Percentiles rank a stretch among this genome's conserved stretches.
These are phyloP conservation scores for Arctia plantaginis DNA, from an alignment of 2,888 invertebrate species.

Conservation along the genomic window DNA sequence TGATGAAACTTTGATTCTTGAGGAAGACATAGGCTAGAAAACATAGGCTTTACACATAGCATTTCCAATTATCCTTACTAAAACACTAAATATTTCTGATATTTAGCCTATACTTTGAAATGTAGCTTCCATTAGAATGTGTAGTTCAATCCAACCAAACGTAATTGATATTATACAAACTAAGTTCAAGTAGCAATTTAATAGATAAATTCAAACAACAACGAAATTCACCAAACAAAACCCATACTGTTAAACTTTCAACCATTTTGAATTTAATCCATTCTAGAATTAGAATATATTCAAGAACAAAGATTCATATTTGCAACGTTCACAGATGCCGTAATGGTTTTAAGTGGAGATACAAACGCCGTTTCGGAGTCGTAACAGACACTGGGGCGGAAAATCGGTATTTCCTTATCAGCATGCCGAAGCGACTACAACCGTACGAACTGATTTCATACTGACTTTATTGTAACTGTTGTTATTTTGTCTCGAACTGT, in stretches of 20 bases:
- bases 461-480: constrained; percentile 14
- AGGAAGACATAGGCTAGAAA: no score
- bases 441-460: constrained; percentile 21
- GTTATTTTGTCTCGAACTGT: constrained; percentile 12
- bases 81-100: background rate
- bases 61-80: background rate
- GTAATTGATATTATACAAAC: background rate
- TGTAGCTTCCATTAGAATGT: background rate
- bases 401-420: constrained; percentile 62
- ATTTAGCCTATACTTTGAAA: background rate
- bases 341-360: constrained; percentile 31
- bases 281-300: constrained; percentile 43
- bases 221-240: constrained; percentile 28
- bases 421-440: constrained; percentile 32
- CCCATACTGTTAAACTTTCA: constrained; percentile 31
- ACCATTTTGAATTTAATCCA: constrained; percentile 28
- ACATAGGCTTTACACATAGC: no score
- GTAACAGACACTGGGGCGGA: constrained; percentile 53
- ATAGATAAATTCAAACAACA: constrained; percentile 3
- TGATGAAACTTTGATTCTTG: no score
- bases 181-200: background rate
- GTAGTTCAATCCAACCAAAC: background rate
- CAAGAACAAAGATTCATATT: constrained; percentile 46
- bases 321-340: constrained; percentile 35
- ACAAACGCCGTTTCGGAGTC: constrained; percentile 29